Evolutionary conservation across 2,888 invertebrate genomes (phyloP).

Genomic region (Isotomurus palustris): DNA sequence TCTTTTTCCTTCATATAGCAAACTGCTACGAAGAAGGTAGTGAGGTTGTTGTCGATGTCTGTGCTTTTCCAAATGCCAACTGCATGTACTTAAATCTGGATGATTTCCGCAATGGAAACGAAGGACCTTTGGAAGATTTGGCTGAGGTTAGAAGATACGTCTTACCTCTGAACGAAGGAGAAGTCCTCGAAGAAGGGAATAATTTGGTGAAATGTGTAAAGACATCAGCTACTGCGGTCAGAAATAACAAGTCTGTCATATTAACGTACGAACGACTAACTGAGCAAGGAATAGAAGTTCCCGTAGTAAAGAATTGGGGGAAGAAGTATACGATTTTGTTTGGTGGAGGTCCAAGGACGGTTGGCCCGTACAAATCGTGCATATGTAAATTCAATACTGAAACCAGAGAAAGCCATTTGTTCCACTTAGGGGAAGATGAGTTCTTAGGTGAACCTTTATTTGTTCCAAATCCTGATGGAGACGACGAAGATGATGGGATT

Average conservation of each 20-base stretch:
- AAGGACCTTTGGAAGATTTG: slow-evolving; percentile 30
- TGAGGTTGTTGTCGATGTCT: slow-evolving; percentile 31
- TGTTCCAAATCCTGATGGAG: slow-evolving; percentile 51
- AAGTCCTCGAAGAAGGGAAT: slow-evolving; percentile 16
- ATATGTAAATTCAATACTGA: slow-evolving; percentile 40
- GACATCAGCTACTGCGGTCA: slow-evolving; percentile 49
- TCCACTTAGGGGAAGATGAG: slow-evolving; percentile 31
- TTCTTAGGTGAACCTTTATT: slow-evolving; percentile 52
- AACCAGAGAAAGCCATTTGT: slow-evolving; percentile 33
- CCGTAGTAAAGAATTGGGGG: slow-evolving; percentile 51
- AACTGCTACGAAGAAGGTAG: slow-evolving; percentile 55
- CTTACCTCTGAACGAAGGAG: slow-evolving; percentile 24
- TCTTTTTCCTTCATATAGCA: slow-evolving; percentile 56
- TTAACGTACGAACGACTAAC: slow-evolving; percentile 46
- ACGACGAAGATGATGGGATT: slow-evolving; percentile 52
- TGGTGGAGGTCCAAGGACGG: slow-evolving; percentile 50
- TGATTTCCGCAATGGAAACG: slow-evolving; percentile 46
- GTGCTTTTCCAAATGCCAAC: slow-evolving; percentile 36
- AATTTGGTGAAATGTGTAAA: slow-evolving; percentile 27
- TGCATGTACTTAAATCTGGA: slow-evolving; percentile 31
- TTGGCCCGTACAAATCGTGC: slow-evolving; percentile 47
- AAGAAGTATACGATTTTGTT: slow-evolving; percentile 54
- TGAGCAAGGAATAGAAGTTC: slow-evolving; percentile 52
- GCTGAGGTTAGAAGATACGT: slow-evolving; percentile 31
- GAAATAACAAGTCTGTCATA: slow-evolving; percentile 48